Evolutionary conservation across 2,888 invertebrate genomes (phyloP).

Genomic region (Eilema griseolum): DNA sequence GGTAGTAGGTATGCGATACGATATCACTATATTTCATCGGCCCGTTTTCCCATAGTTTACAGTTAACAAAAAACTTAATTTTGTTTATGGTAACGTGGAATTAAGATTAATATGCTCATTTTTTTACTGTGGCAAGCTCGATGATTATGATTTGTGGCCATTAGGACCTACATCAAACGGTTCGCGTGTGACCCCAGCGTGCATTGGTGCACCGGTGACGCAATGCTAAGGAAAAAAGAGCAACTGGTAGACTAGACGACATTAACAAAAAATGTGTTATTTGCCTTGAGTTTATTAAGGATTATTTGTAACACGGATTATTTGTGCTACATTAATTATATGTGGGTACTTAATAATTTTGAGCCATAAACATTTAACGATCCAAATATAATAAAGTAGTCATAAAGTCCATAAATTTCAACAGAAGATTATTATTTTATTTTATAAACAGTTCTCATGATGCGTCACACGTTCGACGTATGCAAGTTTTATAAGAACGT

Average conservation of each 20-base stretch:
- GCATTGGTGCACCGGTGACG: constrained; percentile 65
- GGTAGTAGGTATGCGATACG: constrained; percentile 54
- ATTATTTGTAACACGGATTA: constrained; percentile 39
- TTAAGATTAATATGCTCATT: constrained; percentile 78
- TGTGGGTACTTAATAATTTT: constrained; percentile 46
- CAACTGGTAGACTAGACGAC: constrained; percentile 51
- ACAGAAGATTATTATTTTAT: constrained; percentile 25
- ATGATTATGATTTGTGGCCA: constrained; percentile 77
- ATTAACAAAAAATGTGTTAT: constrained; percentile 51
- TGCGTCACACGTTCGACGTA: constrained; percentile 30
- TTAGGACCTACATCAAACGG: constrained; percentile 77
- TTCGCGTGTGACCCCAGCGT: constrained; percentile 70
- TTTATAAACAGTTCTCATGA: constrained; percentile 35
- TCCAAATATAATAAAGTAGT: constrained; percentile 44
- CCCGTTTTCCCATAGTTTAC: constrained; percentile 64
- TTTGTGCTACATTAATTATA: constrained; percentile 40
- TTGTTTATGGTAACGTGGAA: constrained; percentile 73
- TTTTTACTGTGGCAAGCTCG: constrained; percentile 64
- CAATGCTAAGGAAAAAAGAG: constrained; percentile 40
- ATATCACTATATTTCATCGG: constrained; percentile 69
- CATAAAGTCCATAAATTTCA: constrained; percentile 43
- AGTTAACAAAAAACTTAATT: constrained; percentile 57
- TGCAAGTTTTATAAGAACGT: constrained; percentile 23
- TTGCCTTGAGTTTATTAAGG: constrained; percentile 48
- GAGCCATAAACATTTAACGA: constrained; percentile 44